Evolutionary conservation across 2,888 invertebrate species (phyloP).

Genomic region (Tenthredo notha): DNA sequence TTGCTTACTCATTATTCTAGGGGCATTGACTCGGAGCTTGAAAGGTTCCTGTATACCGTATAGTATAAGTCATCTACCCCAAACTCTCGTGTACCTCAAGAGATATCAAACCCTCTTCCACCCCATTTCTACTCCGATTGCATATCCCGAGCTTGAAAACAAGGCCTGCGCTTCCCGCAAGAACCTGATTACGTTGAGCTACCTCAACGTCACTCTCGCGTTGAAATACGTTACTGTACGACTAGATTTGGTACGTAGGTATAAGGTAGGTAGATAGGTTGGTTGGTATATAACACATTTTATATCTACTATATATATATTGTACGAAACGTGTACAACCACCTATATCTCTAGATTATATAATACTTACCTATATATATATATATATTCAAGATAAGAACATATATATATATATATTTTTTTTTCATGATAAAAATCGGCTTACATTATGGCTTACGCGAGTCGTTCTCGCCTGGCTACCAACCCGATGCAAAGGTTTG

Average conservation of each 20-base stretch:
- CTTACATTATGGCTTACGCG: not conserved
- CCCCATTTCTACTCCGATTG: slow-evolving; percentile 16
- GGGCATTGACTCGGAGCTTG: not conserved
- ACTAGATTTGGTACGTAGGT: not conserved
- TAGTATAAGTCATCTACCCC: not conserved
- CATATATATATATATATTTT: not conserved
- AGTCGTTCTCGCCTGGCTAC: not conserved
- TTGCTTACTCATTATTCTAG: not conserved
- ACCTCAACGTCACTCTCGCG: not conserved
- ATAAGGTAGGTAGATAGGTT: not conserved
- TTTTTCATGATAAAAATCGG: not conserved
- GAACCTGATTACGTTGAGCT: slow-evolving; percentile 36
- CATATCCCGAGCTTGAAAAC: slow-evolving; percentile 4
- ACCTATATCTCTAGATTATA: not conserved
- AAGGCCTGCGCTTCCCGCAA: slow-evolving; percentile 16
- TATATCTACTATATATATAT: not conserved
- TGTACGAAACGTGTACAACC: not conserved
- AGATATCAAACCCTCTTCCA: not conserved
- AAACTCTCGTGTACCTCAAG: not conserved
- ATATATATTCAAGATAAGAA: not conserved
- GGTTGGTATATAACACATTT: not conserved
- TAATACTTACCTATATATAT: not conserved
- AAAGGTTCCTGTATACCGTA: not conserved
- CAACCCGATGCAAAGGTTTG: not conserved
- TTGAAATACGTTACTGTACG: not conserved